Evolutionary conservation across 2,113 vertebrate species (phyloP), one percentile per base, ranked within the genome.

Genomic region (Corythornis cristatus): DNA sequence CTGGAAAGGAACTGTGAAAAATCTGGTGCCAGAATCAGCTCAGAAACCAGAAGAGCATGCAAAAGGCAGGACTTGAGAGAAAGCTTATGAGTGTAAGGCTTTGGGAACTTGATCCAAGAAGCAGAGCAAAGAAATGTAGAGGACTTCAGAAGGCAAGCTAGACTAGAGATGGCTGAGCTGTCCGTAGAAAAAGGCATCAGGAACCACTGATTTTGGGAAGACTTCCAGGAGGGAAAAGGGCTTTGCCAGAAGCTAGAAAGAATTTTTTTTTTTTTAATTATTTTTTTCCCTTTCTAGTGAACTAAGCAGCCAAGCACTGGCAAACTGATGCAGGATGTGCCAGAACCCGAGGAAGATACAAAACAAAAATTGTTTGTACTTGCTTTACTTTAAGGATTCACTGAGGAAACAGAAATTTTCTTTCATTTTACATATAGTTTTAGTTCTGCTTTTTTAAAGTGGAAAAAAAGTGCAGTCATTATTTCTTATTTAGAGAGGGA

Each of bases 1-100:
- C 85, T 96, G 96, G 95, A 94, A 84, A 93, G 87, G 85, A 95
- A 64, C 84, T 83, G 64, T 17, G 70, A 31, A 61, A 76, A 76
- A 71, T 25, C 19, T 8, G 5, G 37, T 96, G 89, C 95, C 96
- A 93, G 80, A 92, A 75, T 83, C 82, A 73, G 71, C 77, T 50
- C 88, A 82, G 87, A 88, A 95, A 65, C 42, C 83, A 70, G 70
- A 79, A 85, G 37, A 89, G 42, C 87, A 56, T 33, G 48, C 45
- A 46, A 19, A 88, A 87, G 37, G 56, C 15, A 0, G 70, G 79
- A 96, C 18, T 7, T 94, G 68, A 73, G 76, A 90, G 77, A 89
- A 35, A 48, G 83, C 61, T 94, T 73, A 22, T n/a, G 62, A 92
- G 74, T 46, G 56, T 71, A 48, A 83, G 40, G 70, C 35, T 43